Conservation (phyloP, 2,888 invertebrate genomes). For the Geophilus truncorum region DNA sequence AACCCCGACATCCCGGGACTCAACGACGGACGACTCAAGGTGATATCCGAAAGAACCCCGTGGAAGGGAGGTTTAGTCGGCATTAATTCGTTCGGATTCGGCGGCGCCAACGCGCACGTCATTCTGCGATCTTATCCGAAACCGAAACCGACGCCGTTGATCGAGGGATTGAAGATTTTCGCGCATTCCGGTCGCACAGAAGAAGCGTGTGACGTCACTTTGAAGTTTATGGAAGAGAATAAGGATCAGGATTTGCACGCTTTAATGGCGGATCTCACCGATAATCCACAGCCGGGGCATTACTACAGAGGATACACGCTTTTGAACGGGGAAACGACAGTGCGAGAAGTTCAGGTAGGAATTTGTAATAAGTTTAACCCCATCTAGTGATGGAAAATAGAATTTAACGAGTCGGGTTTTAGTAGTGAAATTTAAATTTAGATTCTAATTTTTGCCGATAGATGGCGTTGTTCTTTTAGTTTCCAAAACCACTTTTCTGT, state of each 20-base stretch:
- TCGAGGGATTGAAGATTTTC: constrained; percentile 63
- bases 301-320: constrained; percentile 75
- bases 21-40: constrained; percentile 80
- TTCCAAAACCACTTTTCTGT: too few relatives aligned
- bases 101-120: constrained; percentile 93
- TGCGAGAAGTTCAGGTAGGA: constrained; percentile 61
- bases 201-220: constrained; percentile 63
- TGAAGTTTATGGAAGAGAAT: constrained; percentile 55
- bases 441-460: too few relatives aligned
- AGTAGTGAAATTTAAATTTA: too few relatives aligned
- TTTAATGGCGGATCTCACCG: constrained; percentile 69
- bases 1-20: constrained; percentile 90
- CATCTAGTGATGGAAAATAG: too few relatives aligned
- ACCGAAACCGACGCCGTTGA: constrained; percentile 51
- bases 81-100: constrained; percentile 96
- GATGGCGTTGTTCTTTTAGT: too few relatives aligned
- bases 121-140: constrained; percentile 74
- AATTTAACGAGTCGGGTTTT: too few relatives aligned
- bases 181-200: constrained; percentile 80
- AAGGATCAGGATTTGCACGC: constrained; percentile 69
- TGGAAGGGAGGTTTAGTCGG: constrained; percentile 91
- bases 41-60: constrained; percentile 72
- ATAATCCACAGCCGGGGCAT: constrained; percentile 67
- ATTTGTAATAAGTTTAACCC: too few relatives aligned
- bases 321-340: constrained; percentile 55